phyloP scores from a whole-genome alignment of 2,113 vertebrate species.

The Toxostoma redivivum region DNA sequence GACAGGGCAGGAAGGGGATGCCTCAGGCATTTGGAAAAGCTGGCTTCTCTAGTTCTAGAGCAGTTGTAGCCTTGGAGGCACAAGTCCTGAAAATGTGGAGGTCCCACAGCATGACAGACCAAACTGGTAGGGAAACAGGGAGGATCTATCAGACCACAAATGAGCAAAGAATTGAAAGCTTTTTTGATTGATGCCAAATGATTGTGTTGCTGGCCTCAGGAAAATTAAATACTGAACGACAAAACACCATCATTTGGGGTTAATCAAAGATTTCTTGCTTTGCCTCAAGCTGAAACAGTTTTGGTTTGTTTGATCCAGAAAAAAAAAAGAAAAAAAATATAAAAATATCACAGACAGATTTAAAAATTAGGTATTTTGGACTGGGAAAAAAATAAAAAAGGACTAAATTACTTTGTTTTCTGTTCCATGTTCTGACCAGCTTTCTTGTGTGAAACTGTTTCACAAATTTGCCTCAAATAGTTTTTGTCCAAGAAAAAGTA shows the following conservation, averaged over 20 bases:
- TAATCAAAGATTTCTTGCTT: slow-evolving; percentile 11
- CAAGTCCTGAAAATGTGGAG: neutral
- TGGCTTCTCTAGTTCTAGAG: neutral
- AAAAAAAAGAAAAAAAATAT: neutral
- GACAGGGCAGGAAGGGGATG: neutral
- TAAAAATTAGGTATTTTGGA: neutral
- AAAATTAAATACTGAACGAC: slow-evolving; percentile 13
- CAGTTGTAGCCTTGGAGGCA: neutral
- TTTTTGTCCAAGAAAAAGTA: neutral
- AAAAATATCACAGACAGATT: neutral
- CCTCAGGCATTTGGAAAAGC: neutral
- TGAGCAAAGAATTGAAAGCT: neutral
- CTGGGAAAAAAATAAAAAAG: neutral
- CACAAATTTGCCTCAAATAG: neutral
- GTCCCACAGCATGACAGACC: neutral
- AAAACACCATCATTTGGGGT: slow-evolving; percentile 26
- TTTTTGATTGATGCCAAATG: neutral
- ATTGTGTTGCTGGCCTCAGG: neutral
- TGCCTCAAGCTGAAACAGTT: neutral
- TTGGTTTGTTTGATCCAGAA: neutral
- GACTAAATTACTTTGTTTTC: neutral
- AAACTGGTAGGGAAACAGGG: neutral
- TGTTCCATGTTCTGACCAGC: neutral
- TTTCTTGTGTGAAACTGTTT: neutral
- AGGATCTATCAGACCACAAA: slow-evolving; percentile 35